Percentiles rank a stretch among this genome's conserved stretches.
Conservation (phyloP, 2,797 vertebrate genomes). For the Alfaro cultratus region DNA sequence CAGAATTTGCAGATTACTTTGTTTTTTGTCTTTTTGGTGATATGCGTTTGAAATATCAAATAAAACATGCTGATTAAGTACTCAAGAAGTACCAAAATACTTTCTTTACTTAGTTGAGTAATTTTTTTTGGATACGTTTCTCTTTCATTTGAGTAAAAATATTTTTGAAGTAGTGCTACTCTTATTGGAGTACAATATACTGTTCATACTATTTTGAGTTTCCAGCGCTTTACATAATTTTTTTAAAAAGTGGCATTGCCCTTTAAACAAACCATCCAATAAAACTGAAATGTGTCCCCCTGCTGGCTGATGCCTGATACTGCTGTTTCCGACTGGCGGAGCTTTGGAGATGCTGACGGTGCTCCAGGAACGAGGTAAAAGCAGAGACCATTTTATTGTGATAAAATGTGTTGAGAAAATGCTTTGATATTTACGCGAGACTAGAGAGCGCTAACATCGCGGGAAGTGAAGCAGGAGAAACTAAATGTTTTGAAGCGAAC, state of each 20-base stretch:
- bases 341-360: conserved; percentile 45
- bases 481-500: conserved; percentile 15
- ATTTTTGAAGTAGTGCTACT: background rate
- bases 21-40: background rate
- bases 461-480: background rate
- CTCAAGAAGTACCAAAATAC: background rate
- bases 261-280: conserved; percentile 62
- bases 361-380: conserved; percentile 54
- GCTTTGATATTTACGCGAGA: background rate
- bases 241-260: conserved; percentile 37
- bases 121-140: background rate
- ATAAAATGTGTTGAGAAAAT: background rate
- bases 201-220: background rate
- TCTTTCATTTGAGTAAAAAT: background rate
- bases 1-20: background rate
- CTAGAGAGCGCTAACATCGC: background rate
- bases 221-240: background rate
- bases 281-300: background rate
- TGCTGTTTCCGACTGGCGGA: conserved; percentile 17
- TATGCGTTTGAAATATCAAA: background rate
- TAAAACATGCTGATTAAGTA: background rate
- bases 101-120: background rate
- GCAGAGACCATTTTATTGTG: background rate
- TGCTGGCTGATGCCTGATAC: conserved; percentile 1
- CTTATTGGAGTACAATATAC: background rate